A percentile compares a stretch with the other conserved stretches of the same genome.
phyloP scores from a whole-genome alignment of 2,113 vertebrate genomes.

The Tragelaphus strepsiceros region DNA sequence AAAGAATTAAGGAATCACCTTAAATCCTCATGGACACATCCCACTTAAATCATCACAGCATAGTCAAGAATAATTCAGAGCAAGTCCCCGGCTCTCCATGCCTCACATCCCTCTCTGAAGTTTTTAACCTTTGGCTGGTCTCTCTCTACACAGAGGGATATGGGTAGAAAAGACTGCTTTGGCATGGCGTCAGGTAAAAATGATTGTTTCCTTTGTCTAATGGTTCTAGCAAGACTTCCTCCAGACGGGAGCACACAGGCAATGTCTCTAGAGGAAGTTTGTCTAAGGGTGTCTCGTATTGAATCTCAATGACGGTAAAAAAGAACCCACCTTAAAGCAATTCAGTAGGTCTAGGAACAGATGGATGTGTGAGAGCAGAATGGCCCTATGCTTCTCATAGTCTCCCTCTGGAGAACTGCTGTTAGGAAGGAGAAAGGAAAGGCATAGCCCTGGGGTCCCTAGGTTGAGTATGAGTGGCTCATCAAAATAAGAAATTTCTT shows the following conservation, averaged over 20 bases:
- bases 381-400: neutral
- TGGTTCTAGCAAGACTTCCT: neutral
- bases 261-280: neutral
- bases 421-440: neutral
- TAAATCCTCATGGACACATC: neutral
- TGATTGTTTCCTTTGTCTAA: neutral
- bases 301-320: neutral
- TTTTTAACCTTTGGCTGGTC: neutral
- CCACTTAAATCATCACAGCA: neutral
- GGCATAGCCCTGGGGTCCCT: no score
- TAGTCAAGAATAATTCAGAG: neutral
- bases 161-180: neutral
- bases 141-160: neutral
- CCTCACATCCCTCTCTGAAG: neutral
- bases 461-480: neutral
- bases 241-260: neutral
- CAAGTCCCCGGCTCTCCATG: neutral
- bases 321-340: neutral
- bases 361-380: neutral
- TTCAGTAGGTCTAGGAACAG: neutral
- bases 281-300: neutral
- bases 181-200: neutral
- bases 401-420: neutral
- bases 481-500: neutral
- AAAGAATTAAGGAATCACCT: neutral